Evolutionary conservation across 2,888 invertebrate species (phyloP), one percentile per base, ranked within the genome.

Genomic region (Gasteruption jaculator): DNA sequence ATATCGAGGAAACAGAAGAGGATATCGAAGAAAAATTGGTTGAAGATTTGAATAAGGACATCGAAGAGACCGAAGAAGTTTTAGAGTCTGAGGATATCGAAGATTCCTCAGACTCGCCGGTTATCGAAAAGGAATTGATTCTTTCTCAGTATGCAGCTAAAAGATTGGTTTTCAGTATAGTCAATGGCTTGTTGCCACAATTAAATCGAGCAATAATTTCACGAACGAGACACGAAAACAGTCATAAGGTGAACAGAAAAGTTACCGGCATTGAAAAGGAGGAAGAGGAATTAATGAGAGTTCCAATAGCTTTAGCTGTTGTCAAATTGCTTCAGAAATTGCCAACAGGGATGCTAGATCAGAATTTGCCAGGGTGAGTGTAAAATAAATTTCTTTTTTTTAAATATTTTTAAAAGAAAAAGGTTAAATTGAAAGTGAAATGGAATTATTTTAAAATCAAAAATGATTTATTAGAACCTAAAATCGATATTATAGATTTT

Each of bases 271-370:
- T 76, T 6, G 85, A 84, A 56, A 81, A 86, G n/a, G 94, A 96
- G 63, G 86, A 89, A 58, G 90, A 93, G 49, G 94, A 96, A 61
- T 82, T 94, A 55, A 74, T 89, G 48, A 77, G 91, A 33, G 88
- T 96, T 5, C 96, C 97, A 0, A 85, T 99, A 44, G 93, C 94
- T 0, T 72, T 96, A 39, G 94, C 97, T 1, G 78, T 94, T 39
- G 90, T 96, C 0, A 95, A 95, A 67, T 71, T 97, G 14, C 72
- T 99, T 50, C 91, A 94, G 61, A 83, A 86, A 54, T 73, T 97
- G 32, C 95, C 96, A 0, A 76, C 81, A 37, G 79, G 79, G 45
- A 74, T 89, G 43, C 67, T 95, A 38, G 81, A 86, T 26, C 73
- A 79, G 39, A 86, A 90, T 68, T 71, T 95, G 36, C 85, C 91